phyloP scores from a whole-genome alignment of 2,113 vertebrate species.

The Apistogramma diplotaenia region DNA sequence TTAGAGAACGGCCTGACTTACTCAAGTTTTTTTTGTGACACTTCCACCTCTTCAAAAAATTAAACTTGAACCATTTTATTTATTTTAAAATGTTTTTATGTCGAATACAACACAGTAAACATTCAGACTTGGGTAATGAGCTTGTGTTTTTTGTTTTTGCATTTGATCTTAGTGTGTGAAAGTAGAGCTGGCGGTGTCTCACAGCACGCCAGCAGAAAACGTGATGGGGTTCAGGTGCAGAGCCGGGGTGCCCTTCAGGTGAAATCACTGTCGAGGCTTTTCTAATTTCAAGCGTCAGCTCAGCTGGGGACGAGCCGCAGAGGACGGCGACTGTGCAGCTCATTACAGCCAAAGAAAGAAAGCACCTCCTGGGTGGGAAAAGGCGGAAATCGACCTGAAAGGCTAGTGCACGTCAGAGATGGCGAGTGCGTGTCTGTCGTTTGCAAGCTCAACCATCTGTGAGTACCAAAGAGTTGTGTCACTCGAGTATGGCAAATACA shows the following conservation, averaged over 20 bases:
- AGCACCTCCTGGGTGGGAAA: neutral
- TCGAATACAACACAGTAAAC: neutral
- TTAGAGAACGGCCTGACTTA: neutral
- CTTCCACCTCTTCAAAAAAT: slow-evolving; percentile 2
- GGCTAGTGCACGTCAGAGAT: slow-evolving; percentile 2
- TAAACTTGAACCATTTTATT: neutral
- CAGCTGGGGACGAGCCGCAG: neutral
- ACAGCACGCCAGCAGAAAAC: neutral
- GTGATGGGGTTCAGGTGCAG: slow-evolving; percentile 32
- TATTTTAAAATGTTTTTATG: neutral
- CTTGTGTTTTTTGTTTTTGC: neutral
- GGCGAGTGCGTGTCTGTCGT: neutral
- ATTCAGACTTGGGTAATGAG: neutral
- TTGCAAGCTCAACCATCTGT: neutral
- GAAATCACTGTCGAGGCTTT: slow-evolving; percentile 27
- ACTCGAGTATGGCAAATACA: slow-evolving; percentile 21
- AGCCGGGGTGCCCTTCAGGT: neutral
- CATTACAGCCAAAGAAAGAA: neutral
- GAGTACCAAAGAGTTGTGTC: slow-evolving; percentile 39
- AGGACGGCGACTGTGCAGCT: neutral
- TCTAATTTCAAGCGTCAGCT: slow-evolving; percentile 2
- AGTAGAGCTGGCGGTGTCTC: neutral
- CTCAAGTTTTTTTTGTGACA: slow-evolving; percentile 23
- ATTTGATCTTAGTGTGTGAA: neutral
- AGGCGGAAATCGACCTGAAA: neutral